Evolutionary conservation across 2,888 invertebrate species (phyloP).

Genomic region (Aporophyla nigra): DNA sequence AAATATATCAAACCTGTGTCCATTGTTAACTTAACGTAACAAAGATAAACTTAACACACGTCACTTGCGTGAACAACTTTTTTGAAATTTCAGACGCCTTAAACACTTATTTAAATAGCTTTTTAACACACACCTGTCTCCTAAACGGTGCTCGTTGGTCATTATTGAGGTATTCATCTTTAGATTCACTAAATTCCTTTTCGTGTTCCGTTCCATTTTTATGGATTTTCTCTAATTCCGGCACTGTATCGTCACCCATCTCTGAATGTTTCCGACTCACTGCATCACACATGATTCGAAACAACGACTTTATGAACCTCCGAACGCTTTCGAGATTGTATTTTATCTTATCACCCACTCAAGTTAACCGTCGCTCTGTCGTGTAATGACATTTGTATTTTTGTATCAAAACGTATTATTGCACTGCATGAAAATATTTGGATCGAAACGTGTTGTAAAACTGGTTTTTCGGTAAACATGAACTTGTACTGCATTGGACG

Average conservation of each 20-base stretch:
- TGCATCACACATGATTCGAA: slow-evolving; percentile 71
- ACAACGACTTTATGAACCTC: slow-evolving; percentile 70
- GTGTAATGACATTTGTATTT: slow-evolving; percentile 49
- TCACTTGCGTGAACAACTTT: slow-evolving; percentile 20
- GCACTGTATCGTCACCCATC: slow-evolving; percentile 79
- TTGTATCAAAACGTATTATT: slow-evolving; percentile 42
- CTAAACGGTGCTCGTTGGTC: slow-evolving; percentile 75
- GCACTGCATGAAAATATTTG: slow-evolving; percentile 8
- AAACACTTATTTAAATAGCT: slow-evolving; percentile 41
- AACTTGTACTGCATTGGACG: slow-evolving; percentile 10
- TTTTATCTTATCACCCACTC: slow-evolving; percentile 78
- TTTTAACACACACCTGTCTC: slow-evolving; percentile 83
- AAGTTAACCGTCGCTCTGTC: slow-evolving; percentile 57
- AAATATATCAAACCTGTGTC: slow-evolving; percentile 53
- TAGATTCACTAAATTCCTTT: slow-evolving; percentile 73
- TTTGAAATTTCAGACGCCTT: not conserved
- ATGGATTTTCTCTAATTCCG: slow-evolving; percentile 83
- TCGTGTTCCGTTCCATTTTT: slow-evolving; percentile 70
- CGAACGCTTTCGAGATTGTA: slow-evolving; percentile 68
- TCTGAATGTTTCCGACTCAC: slow-evolving; percentile 69
- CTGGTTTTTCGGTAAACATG: slow-evolving; percentile 26
- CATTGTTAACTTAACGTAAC: slow-evolving; percentile 37
- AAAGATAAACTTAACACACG: slow-evolving; percentile 10
- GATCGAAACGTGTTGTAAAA: slow-evolving; percentile 9
- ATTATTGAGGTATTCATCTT: slow-evolving; percentile 65